Evolutionary conservation across 2,113 vertebrate species (phyloP).

Genomic region (Regulus satrapa): DNA sequence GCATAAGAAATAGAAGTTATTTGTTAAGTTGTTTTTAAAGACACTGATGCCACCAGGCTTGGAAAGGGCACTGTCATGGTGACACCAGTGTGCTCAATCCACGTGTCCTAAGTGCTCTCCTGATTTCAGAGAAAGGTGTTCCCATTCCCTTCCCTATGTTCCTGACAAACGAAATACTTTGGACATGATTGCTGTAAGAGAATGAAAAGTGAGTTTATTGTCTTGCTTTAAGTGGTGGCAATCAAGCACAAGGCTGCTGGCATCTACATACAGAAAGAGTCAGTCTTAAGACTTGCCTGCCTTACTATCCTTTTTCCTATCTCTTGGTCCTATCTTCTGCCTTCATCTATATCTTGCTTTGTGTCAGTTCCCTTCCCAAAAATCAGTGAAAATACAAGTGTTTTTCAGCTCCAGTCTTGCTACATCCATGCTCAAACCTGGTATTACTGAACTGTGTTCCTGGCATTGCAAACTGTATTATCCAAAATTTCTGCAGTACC

Average conservation of each 20-base stretch:
- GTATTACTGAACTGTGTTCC: neutral
- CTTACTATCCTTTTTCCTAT: neutral
- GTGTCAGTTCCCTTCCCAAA: neutral
- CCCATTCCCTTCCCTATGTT: neutral
- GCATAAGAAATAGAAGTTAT: neutral
- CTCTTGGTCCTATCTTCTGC: neutral
- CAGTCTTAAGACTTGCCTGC: neutral
- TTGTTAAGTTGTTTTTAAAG: neutral
- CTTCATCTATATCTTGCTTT: neutral
- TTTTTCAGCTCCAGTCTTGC: neutral
- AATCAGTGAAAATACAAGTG: fast-evolving
- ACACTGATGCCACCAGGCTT: neutral
- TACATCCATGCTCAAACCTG: neutral
- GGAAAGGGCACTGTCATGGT: neutral
- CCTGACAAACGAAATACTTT: neutral
- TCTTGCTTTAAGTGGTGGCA: neutral
- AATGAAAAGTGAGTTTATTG: neutral
- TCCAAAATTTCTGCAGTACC: neutral
- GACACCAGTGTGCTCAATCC: neutral
- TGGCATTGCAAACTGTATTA: neutral
- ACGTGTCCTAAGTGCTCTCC: neutral
- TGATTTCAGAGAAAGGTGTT: neutral
- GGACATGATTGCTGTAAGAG: neutral
- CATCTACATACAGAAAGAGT: neutral
- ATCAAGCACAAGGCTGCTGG: neutral